A percentile compares a stretch with the other conserved stretches of the same genome.
phyloP scores from a whole-genome alignment of 2,113 vertebrate species.

The Microcebus lehilahytsara region DNA sequence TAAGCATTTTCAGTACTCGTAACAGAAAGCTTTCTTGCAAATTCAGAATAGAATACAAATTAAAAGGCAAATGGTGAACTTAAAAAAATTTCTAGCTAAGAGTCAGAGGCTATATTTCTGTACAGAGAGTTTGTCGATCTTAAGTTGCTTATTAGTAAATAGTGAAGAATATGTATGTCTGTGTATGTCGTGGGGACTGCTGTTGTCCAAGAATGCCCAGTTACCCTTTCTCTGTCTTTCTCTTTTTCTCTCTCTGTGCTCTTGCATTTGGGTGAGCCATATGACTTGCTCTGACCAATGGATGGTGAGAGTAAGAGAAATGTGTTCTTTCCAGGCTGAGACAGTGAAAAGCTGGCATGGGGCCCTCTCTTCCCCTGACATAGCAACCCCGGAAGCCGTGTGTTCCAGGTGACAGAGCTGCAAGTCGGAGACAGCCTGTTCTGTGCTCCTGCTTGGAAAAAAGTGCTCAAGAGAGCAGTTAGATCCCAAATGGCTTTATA shows the following conservation, averaged over 20 bases:
- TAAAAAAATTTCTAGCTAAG: neutral
- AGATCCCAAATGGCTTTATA: neutral
- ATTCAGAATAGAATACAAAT: slow-evolving; percentile 26
- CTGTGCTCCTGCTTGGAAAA: neutral
- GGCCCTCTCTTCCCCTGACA: neutral
- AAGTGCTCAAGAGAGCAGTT: neutral
- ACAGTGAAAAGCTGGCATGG: fast-evolving
- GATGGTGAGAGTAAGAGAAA: neutral
- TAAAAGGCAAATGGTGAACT: neutral
- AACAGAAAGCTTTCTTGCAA: slow-evolving; percentile 14
- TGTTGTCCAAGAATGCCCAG: fast-evolving
- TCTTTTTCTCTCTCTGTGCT: too few species aligned
- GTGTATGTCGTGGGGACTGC: neutral
- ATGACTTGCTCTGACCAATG: neutral
- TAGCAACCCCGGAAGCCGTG: neutral
- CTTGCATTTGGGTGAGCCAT: neutral
- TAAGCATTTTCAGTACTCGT: neutral
- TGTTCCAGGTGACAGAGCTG: neutral
- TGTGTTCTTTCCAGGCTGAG: neutral
- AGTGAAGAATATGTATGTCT: neutral
- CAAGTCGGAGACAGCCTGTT: neutral
- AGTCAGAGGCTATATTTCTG: neutral
- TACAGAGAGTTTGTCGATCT: neutral
- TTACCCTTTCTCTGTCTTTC: too few species aligned
- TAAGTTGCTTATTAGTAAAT: neutral